Conservation (phyloP, 2,113 vertebrate genomes). For the Callipepla squamata region DNA sequence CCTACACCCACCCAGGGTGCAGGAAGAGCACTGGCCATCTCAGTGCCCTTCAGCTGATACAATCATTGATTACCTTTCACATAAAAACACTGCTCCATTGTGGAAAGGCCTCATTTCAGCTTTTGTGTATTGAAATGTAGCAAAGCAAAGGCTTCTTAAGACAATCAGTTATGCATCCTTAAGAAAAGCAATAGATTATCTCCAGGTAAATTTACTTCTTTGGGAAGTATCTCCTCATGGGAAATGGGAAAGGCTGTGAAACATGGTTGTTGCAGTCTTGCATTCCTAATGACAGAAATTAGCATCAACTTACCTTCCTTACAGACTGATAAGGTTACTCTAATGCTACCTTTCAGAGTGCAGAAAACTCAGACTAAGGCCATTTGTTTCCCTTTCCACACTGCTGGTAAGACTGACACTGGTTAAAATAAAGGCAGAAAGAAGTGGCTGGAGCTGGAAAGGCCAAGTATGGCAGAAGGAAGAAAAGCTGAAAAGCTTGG, state of each 20-base stretch:
- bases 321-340: not conserved
- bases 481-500: not conserved
- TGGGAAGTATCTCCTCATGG: not conserved
- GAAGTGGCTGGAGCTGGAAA: constrained; percentile 1
- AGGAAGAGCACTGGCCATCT: not conserved
- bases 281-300: not conserved
- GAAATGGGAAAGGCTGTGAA: not conserved
- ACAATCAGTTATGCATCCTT: not conserved
- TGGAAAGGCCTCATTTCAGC: not conserved
- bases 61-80: not conserved
- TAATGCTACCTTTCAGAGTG: not conserved
- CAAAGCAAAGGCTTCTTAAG: not conserved
- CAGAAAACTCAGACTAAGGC: not conserved
- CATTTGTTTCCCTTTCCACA: not conserved
- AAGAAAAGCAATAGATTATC: not conserved
- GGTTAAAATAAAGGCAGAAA: constrained; percentile 18
- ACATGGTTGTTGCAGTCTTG: not conserved
- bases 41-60: not conserved
- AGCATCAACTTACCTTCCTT: not conserved
- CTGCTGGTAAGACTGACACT: not conserved
- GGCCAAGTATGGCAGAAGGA: not conserved
- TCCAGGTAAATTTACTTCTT: not conserved
- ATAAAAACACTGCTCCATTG: not conserved
- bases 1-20: not conserved
- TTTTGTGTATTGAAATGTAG: not conserved